Conservation (phyloP, 37 sponge, comb jelly and placozoan species). For the Agelas oroides region DNA sequence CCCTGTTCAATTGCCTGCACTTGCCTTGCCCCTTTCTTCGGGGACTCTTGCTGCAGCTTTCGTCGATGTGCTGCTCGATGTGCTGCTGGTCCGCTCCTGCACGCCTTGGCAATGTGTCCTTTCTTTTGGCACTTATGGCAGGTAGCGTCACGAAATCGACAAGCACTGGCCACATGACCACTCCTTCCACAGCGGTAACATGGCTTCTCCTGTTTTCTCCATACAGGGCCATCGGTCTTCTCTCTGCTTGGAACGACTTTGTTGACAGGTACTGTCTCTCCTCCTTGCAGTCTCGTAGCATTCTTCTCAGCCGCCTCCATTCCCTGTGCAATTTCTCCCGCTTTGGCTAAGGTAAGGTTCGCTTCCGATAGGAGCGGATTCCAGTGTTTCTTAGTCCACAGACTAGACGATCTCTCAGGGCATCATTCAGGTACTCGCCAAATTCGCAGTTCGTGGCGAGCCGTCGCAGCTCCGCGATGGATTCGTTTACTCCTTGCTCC, state of each 20-base stretch:
- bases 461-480: background rate
- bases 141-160: background rate
- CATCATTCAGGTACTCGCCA: background rate
- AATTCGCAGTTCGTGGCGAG: slow-evolving; percentile 12
- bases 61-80: too few species aligned
- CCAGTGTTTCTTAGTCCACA: background rate
- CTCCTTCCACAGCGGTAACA: slow-evolving; percentile 7
- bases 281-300: too few species aligned
- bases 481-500: background rate
- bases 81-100: background rate
- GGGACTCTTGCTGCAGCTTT: background rate
- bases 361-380: slow-evolving; percentile 3
- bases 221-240: too few species aligned
- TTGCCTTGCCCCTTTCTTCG: too few species aligned
- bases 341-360: background rate
- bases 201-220: background rate
- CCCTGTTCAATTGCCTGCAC: too few species aligned
- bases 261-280: too few species aligned
- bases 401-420: slow-evolving; percentile 18
- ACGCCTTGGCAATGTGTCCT: background rate
- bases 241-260: too few species aligned
- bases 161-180: background rate
- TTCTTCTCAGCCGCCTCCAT: background rate
- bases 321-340: slow-evolving; percentile 4
- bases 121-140: slow-evolving; percentile 12